These are phyloP conservation scores for Elephas maximus DNA, from an alignment of 2,113 vertebrate species.

Conservation along the genomic window DNA sequence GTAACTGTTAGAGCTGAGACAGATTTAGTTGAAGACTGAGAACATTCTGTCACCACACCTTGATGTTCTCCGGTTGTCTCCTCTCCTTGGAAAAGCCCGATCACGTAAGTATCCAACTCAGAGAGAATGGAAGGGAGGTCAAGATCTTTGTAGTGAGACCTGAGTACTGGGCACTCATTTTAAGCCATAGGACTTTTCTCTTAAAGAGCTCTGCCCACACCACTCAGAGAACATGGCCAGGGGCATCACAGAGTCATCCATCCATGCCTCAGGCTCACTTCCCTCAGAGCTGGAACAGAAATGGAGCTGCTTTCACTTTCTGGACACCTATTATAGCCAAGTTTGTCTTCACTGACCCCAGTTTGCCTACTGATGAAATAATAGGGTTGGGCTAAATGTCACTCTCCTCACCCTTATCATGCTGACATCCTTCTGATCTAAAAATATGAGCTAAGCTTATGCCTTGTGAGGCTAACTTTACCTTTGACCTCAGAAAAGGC, in stretches of 20 bases:
- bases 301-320: background rate
- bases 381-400: background rate
- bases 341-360: background rate
- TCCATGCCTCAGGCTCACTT: background rate
- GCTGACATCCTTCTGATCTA: background rate
- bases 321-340: too few relatives aligned
- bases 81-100: background rate
- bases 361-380: background rate
- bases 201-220: background rate
- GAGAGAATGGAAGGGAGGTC: background rate
- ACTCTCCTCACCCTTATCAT: background rate
- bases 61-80: background rate
- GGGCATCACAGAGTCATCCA: accelerated
- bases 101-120: background rate
- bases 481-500: background rate
- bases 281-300: background rate
- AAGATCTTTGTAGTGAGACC: background rate
- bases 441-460: background rate
- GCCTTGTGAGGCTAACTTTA: background rate
- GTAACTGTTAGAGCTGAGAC: background rate
- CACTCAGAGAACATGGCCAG: background rate
- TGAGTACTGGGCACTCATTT: background rate
- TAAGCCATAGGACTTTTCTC: background rate
- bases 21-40: background rate
- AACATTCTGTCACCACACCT: background rate